Base-by-base conservation (phyloP, 1,140 invertebrate genomes). In the Thaumetopoea pityocampa region DNA sequence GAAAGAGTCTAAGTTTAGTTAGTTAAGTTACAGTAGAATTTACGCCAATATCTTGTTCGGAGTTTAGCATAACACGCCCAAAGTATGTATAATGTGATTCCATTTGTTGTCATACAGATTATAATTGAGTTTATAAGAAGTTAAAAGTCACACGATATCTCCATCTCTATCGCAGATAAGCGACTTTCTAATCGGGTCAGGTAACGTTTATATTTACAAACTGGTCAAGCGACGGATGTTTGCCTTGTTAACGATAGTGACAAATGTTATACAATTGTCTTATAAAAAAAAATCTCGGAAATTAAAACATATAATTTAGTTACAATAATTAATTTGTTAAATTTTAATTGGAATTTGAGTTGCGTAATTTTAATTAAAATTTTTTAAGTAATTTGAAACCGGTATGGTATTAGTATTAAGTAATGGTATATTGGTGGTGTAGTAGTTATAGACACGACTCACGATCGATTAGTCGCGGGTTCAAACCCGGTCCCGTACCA, bases 181-280 rank as follows among this genome's bases (percentile, higher is more conserved):
- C 62, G 45, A 60, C 67, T 67, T 67, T 71, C 65, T 63, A 78
- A 78, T 78, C 67, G 54, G 70, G 70, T 67, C 67, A 52, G 57
- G 28, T 67, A 71, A 69, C 65, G 70, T 71, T 70, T 43, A 49
- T 41, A 49, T 62, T 63, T 63, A 57, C 61, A 60, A 76, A 67
- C 67, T 65, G 56, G 67, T 70, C 66, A 57, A 61, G 53, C 51
- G 57, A 61, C 73, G 66, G 67, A 71, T 64, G 70, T 72, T n/a
- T n/a, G 64, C 54, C 56, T 51, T 40, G 47, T 66, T 60, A 43
- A 56, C 28, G 65, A 45, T 51, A 60, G 41, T 56, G 55, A 57
- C 49, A 62, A 57, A 62, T 53, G 40, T 51, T 52, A 32, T 43
- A 28, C 47, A 37, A 54, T 53, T 57, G 47, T 53, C 43, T 22